Base-by-base conservation (phyloP, 2,888 invertebrate species). In the Leptura quadrifasciata region DNA sequence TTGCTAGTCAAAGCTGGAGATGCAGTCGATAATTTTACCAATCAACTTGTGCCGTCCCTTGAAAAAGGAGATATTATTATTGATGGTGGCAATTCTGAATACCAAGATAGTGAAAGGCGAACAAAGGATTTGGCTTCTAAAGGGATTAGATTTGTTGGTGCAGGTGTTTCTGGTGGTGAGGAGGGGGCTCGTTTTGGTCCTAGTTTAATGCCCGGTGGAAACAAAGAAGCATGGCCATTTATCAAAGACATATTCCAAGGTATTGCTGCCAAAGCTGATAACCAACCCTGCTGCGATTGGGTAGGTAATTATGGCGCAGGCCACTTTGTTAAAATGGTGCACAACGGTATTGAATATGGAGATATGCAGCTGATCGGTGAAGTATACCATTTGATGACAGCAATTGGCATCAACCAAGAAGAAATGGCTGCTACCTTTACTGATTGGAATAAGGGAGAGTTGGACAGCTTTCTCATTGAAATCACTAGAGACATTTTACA, bases 261-360 rank as follows among this genome's bases (percentile, higher is more conserved):
- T 0, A 98, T 99, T 83, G 93, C 96, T 77, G 99, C 99, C 4
- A 98, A 98, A 90, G 95, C 92, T 3, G 93, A 94, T 81, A 92
- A 92, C 1, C 97, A 98, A 86, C 97, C 99, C 0, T 99, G 99
- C 89, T 99, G 99, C 88, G 98, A 99, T 87, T 99, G 99, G 99
- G 97, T 99, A 0, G 99, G 99, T 0, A 95, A 95, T 81, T 96
- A 96, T 78, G 99, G 99, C 20, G 96, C 99, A 0, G 99, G 99
- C 0, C 99, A 99, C 88, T 99, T 98, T 89, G 99, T 99, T 0
- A 99, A 99, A 91, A 99, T 99, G 99, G 99, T 99, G 0, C 99
- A 99, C 91, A 99, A 99, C 87, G 99, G 99, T 71, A 99, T 99
- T 84, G 99, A 99, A 87, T 99, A 99, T 86, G 99, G 99, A 54